A percentile compares a stretch with the other conserved stretches of the same genome.
phyloP scores from a whole-genome alignment of 2,113 vertebrate species.

The Chaenocephalus aceratus region DNA sequence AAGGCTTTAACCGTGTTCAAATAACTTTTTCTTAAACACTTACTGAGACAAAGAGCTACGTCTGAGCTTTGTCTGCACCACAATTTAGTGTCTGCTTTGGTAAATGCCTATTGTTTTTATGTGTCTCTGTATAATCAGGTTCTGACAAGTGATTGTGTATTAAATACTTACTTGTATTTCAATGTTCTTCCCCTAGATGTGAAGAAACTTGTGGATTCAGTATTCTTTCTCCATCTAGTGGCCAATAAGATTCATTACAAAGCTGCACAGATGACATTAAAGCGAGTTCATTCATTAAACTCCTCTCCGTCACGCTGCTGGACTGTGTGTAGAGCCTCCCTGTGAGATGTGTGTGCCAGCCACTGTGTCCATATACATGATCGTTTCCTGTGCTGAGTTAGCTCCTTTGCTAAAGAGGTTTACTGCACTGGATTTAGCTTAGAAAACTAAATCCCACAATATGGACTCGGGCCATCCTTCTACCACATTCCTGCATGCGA shows the following conservation, averaged over 20 bases:
- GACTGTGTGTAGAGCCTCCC: slow-evolving; percentile 11
- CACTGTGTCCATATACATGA: slow-evolving; percentile 13
- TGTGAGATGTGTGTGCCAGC: slow-evolving; percentile 13
- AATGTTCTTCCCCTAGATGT: background rate
- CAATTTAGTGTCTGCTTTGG: background rate
- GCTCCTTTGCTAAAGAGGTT: slow-evolving; percentile 49
- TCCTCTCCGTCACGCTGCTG: slow-evolving; percentile 1
- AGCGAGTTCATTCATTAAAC: slow-evolving; percentile 4
- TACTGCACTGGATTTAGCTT: slow-evolving; percentile 38
- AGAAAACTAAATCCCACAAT: slow-evolving; percentile 45
- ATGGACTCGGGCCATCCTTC: slow-evolving; percentile 32
- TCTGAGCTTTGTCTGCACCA: background rate
- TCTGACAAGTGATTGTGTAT: background rate
- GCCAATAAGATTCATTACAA: slow-evolving; percentile 15
- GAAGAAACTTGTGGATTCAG: background rate
- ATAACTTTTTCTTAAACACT: slow-evolving; percentile 1
- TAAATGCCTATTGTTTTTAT: background rate
- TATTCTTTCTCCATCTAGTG: slow-evolving; percentile 36
- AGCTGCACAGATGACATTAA: background rate
- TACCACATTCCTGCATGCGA: slow-evolving; percentile 12
- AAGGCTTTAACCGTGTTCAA: background rate
- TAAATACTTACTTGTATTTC: background rate
- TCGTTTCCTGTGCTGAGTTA: slow-evolving; percentile 23
- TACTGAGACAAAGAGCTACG: background rate
- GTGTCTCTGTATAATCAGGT: background rate